Evolutionary conservation across 2,888 invertebrate species (phyloP).

Genomic region (Caenorhabditis virilis): DNA sequence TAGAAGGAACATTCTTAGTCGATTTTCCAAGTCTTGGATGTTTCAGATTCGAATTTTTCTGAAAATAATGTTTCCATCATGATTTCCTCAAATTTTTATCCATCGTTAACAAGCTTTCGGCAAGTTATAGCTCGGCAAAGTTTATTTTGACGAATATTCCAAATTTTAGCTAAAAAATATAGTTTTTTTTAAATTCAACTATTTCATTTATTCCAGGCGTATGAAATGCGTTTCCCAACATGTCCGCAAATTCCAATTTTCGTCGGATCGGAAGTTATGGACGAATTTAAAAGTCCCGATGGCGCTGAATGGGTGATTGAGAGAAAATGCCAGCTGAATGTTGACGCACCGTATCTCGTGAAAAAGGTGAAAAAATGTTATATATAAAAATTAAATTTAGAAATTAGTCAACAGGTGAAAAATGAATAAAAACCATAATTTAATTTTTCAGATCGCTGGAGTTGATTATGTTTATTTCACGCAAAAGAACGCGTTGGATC

Average conservation of each 20-base stretch:
- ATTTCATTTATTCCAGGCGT: constrained; percentile 76
- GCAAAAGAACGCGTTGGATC: constrained; percentile 85
- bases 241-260: constrained; percentile 94
- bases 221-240: constrained; percentile 88
- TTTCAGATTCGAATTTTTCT: neutral
- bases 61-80: neutral
- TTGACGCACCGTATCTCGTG: constrained; percentile 89
- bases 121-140: no score
- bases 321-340: constrained; percentile 84
- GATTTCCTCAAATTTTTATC: no score
- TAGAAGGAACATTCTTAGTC: no score
- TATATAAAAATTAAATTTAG: neutral
- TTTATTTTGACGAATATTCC: no score
- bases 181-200: neutral
- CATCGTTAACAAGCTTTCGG: neutral
- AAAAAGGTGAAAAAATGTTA: constrained; percentile 78
- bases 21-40: neutral
- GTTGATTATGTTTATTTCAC: constrained; percentile 88
- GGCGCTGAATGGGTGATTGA: constrained; percentile 80
- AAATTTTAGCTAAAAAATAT: no score
- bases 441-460: constrained; percentile 79
- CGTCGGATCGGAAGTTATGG: constrained; percentile 79
- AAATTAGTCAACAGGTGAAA: neutral
- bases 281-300: constrained; percentile 80
- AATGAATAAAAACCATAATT: neutral